phyloP scores from a whole-genome alignment of 2,888 invertebrate species.

The Anarsia innoxiella region DNA sequence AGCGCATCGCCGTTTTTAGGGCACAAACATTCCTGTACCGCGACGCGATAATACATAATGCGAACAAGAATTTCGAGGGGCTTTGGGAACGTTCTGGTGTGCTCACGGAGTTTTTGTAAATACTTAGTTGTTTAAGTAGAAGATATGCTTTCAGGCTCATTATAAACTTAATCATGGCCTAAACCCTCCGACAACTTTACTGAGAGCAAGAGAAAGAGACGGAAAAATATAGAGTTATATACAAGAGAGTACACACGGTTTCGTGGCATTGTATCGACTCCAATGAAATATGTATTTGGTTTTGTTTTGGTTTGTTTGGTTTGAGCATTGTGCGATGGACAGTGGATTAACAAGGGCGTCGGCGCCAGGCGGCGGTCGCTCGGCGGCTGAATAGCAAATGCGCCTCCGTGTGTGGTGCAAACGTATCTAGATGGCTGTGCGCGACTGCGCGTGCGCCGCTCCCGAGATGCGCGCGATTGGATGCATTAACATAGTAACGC shows the following conservation, averaged over 20 bases:
- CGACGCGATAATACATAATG: slow-evolving; percentile 18
- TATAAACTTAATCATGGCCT: slow-evolving; percentile 5
- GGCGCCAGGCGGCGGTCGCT: slow-evolving; percentile 51
- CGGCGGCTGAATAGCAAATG: slow-evolving; percentile 57
- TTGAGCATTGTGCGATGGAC: slow-evolving; percentile 57
- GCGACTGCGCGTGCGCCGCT: slow-evolving; percentile 27
- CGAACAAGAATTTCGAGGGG: slow-evolving; percentile 7
- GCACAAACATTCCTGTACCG: slow-evolving; percentile 29
- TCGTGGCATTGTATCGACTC: slow-evolving; percentile 37
- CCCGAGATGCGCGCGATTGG: slow-evolving; percentile 46
- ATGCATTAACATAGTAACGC: slow-evolving; percentile 40
- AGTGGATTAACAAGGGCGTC: slow-evolving; percentile 61
- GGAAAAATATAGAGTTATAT: too few relatives aligned
- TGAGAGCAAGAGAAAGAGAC: too few relatives aligned
- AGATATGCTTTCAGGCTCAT: not conserved
- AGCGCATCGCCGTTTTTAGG: slow-evolving; percentile 26
- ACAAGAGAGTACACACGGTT: slow-evolving; percentile 4
- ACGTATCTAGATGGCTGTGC: slow-evolving; percentile 51
- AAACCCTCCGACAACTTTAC: slow-evolving; percentile 1
- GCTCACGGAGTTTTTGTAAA: not conserved
- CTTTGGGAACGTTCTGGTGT: not conserved
- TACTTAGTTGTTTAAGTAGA: not conserved
- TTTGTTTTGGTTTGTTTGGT: slow-evolving; percentile 38
- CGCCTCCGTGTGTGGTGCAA: slow-evolving; percentile 41
- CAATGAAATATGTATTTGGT: slow-evolving; percentile 40